phyloP scores from a whole-genome alignment of 2,888 invertebrate genomes.

The Eurytoma adleriae region DNA sequence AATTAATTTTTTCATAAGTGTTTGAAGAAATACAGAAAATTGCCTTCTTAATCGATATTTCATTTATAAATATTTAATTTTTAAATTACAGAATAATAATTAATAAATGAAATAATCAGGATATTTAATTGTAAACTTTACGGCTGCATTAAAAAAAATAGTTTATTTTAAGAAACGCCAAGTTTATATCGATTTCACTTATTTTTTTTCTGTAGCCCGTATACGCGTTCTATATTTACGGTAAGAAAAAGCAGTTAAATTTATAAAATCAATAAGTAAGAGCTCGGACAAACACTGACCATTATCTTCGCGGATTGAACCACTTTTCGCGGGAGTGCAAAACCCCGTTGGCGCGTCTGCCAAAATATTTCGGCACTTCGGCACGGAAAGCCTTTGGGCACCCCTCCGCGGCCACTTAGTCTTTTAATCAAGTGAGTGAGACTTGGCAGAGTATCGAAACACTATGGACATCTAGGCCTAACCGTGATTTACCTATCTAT shows the following conservation, averaged over 20 bases:
- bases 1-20: too few relatives aligned
- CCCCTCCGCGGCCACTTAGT: not conserved
- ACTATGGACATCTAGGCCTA: not conserved
- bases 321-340: not conserved
- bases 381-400: not conserved
- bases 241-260: not conserved
- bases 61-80: too few relatives aligned
- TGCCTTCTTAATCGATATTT: too few relatives aligned
- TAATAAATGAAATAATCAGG: too few relatives aligned
- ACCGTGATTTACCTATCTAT: conserved; percentile 18
- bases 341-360: conserved; percentile 2
- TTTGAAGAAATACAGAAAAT: too few relatives aligned
- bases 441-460: conserved; percentile 16
- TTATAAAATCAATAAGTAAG: not conserved
- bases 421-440: conserved; percentile 25
- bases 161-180: too few relatives aligned
- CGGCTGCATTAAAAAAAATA: too few relatives aligned
- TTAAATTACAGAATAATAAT: too few relatives aligned
- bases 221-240: too few relatives aligned
- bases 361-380: conserved; percentile 36
- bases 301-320: conserved; percentile 7
- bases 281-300: not conserved
- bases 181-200: too few relatives aligned
- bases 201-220: too few relatives aligned
- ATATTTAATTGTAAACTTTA: too few relatives aligned